Conservation (phyloP, 2,888 invertebrate genomes). For the Sympetrum striolatum region DNA sequence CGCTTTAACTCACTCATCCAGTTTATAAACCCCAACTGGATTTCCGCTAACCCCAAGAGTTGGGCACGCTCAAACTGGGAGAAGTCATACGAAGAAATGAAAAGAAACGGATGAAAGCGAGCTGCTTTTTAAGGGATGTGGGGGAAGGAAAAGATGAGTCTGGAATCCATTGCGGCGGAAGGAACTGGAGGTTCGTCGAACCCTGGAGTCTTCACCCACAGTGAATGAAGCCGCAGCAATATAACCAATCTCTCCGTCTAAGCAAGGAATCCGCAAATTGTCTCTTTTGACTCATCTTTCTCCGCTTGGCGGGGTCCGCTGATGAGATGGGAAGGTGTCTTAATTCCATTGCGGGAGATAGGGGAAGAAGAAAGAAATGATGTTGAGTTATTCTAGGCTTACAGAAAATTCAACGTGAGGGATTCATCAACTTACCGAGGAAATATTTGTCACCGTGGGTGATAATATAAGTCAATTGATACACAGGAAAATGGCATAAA, state of each 20-base stretch:
- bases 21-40: background rate
- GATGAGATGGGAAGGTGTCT: background rate
- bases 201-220: background rate
- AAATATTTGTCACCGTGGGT: background rate
- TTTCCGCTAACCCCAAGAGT: background rate
- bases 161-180: background rate
- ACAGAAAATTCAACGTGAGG: background rate
- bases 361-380: background rate
- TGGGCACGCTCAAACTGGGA: background rate
- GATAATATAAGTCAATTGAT: background rate
- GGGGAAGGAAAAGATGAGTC: background rate
- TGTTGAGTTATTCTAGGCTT: background rate
- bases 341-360: background rate
- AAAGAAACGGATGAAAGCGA: background rate
- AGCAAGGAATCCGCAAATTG: background rate
- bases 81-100: background rate
- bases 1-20: background rate
- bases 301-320: background rate
- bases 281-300: background rate
- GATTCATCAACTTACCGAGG: background rate
- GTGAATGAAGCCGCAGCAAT: background rate
- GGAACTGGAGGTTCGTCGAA: background rate
- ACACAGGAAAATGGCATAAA: no score
- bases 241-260: background rate
- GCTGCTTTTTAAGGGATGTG: background rate